phyloP scores from a whole-genome alignment of 2,113 vertebrate species.

The Tyto alba region DNA sequence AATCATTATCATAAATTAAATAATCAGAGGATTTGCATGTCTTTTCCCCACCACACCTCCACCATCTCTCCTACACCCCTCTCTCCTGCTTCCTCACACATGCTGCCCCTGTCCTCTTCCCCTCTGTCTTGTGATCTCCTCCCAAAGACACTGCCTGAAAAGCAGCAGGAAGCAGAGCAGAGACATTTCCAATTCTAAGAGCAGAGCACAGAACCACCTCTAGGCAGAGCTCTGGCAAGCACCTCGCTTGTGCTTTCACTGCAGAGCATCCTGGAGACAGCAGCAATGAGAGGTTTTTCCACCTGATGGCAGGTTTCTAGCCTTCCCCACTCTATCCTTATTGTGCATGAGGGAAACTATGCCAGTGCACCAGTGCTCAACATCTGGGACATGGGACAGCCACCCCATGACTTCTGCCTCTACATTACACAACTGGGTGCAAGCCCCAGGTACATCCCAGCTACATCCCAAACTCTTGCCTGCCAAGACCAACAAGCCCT shows the following conservation, averaged over 20 bases:
- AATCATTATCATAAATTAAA: neutral
- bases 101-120: neutral
- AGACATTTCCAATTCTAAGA: neutral
- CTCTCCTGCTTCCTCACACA: neutral
- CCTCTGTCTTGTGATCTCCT: neutral
- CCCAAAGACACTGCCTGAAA: neutral
- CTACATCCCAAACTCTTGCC: neutral
- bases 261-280: neutral
- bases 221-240: neutral
- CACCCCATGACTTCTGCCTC: neutral
- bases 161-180: neutral
- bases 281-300: neutral
- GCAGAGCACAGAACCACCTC: neutral
- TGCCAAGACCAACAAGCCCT: neutral
- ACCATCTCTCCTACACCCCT: neutral
- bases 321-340: neutral
- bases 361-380: neutral
- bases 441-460: neutral
- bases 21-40: neutral
- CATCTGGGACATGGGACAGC: neutral
- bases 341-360: rapidly evolving
- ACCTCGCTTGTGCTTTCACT: neutral
- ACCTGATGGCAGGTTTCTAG: neutral
- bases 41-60: neutral
- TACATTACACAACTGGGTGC: neutral